Percentiles rank a stretch among this genome's conserved stretches.
phyloP scores from a whole-genome alignment of 1,140 invertebrate species.

The Rhynchophorus ferrugineus region DNA sequence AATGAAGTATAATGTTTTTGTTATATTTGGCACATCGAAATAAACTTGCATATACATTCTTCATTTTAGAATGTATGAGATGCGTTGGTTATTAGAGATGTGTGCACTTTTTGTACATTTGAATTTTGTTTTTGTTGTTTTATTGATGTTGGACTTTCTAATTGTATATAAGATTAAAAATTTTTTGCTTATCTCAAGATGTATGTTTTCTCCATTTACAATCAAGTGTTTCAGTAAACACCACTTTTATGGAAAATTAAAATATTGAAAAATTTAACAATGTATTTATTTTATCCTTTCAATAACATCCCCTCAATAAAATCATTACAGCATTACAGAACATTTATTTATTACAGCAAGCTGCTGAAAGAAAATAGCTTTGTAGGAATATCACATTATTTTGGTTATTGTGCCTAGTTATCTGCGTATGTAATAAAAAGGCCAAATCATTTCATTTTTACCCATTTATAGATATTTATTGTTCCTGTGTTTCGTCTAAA shows the following conservation, averaged over 20 bases:
- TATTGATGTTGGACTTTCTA: constrained; percentile 25
- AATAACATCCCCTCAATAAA: too few relatives aligned
- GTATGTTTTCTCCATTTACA: constrained; percentile 36
- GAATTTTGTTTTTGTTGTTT: constrained; percentile 20
- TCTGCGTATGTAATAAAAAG: too few relatives aligned
- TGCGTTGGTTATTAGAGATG: constrained; percentile 10
- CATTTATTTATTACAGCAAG: too few relatives aligned
- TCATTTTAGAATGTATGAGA: constrained; percentile 1
- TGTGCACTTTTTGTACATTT: constrained; percentile 14
- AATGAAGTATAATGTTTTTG: constrained; percentile 5
- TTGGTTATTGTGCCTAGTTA: too few relatives aligned
- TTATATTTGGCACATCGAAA: constrained; percentile 3
- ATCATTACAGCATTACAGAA: too few relatives aligned
- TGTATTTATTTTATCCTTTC: background rate
- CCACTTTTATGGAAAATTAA: constrained; percentile 37
- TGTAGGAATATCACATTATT: too few relatives aligned
- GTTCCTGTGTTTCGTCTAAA: too few relatives aligned
- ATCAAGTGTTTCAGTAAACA: constrained; percentile 36
- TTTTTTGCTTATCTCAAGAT: constrained; percentile 32
- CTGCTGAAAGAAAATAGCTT: too few relatives aligned
- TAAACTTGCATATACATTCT: constrained; percentile 6
- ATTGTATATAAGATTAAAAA: constrained; percentile 30
- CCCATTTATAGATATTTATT: too few relatives aligned
- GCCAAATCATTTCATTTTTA: too few relatives aligned
- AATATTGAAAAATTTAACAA: constrained; percentile 12